These are phyloP conservation scores for Onychomys torridus DNA, from an alignment of 2,797 vertebrate genomes.

Conservation along the genomic window DNA sequence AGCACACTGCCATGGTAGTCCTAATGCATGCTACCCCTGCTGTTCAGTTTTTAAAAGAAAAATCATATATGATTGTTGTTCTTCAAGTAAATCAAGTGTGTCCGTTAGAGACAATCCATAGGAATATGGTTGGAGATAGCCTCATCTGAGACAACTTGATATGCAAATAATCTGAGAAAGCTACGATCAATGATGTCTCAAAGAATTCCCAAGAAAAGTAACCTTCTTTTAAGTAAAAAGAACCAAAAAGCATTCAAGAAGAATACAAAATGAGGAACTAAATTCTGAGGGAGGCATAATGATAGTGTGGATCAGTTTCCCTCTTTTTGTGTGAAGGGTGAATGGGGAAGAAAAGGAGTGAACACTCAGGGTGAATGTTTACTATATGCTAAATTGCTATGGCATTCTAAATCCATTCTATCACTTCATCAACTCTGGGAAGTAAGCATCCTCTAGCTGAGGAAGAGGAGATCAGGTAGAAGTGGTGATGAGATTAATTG, in stretches of 20 bases:
- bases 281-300: conserved; percentile 29
- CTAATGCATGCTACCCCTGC: neutral
- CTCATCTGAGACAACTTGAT: neutral
- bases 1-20: neutral
- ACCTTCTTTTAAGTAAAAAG: conserved; percentile 11
- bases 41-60: conserved; percentile 28
- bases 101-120: conserved; percentile 7
- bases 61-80: neutral
- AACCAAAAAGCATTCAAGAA: conserved; percentile 17
- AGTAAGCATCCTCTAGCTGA: neutral
- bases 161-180: conserved; percentile 28
- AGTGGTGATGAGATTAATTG: neutral
- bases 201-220: conserved; percentile 66
- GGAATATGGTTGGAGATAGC: neutral
- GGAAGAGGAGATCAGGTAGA: neutral
- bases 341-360: neutral
- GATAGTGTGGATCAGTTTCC: neutral
- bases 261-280: conserved; percentile 21
- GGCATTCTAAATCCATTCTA: neutral
- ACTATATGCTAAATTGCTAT: neutral
- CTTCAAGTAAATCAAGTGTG: conserved; percentile 59
- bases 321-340: neutral
- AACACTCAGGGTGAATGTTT: neutral
- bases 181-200: neutral
- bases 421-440: neutral